phyloP scores from a whole-genome alignment of 1,140 invertebrate species.

The Drosophila suzukii region DNA sequence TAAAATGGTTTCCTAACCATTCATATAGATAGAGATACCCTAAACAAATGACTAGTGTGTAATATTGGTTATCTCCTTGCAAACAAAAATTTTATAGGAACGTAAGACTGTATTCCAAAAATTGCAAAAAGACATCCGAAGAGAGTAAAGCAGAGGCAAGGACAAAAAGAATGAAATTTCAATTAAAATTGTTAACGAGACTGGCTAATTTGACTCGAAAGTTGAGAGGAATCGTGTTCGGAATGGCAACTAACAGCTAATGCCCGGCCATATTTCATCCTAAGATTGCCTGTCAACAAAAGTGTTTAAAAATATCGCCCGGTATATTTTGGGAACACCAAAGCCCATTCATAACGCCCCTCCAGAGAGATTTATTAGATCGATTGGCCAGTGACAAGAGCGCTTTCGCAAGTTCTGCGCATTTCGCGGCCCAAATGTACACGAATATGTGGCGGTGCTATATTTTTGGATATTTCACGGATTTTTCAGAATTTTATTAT shows the following conservation, averaged over 20 bases:
- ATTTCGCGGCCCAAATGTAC: slow-evolving; percentile 37
- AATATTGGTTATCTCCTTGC: not conserved
- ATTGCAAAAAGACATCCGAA: not conserved
- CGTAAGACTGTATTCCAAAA: slow-evolving; percentile 19
- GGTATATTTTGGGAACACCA: slow-evolving; percentile 31
- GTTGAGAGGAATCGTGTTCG: slow-evolving; percentile 16
- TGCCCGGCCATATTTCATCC: slow-evolving; percentile 40
- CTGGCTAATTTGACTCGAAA: slow-evolving; percentile 40
- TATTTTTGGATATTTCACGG: slow-evolving; percentile 44
- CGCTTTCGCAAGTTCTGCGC: slow-evolving; percentile 27
- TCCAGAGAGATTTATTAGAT: slow-evolving; percentile 52
- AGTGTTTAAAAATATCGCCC: slow-evolving; percentile 41
- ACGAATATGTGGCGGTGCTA: slow-evolving; percentile 21
- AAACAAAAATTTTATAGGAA: not conserved
- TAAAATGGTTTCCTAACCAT: too few species aligned
- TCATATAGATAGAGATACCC: too few species aligned
- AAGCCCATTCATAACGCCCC: slow-evolving; percentile 34
- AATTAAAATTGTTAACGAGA: slow-evolving; percentile 49
- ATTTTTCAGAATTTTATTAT: slow-evolving; percentile 55
- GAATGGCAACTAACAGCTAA: slow-evolving; percentile 33
- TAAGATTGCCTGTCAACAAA: slow-evolving; percentile 48
- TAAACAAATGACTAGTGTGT: too few species aligned
- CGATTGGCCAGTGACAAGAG: slow-evolving; percentile 48
- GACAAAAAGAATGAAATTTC: slow-evolving; percentile 37
- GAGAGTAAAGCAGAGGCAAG: not conserved